Conservation (phyloP, 1,140 invertebrate species). For the Ptiloglossa arizonensis region DNA sequence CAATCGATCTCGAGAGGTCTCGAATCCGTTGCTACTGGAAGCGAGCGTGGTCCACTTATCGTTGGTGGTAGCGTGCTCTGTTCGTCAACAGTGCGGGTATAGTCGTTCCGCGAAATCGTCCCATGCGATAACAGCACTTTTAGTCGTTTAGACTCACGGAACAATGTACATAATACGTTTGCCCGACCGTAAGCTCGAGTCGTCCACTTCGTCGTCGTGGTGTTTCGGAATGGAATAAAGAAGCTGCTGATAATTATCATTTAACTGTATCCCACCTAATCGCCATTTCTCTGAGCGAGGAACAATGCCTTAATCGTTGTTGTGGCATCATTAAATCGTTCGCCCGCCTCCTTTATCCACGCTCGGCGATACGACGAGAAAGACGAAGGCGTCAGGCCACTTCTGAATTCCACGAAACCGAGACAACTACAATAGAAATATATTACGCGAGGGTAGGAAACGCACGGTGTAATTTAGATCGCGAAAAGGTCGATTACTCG, state of each 20-base stretch:
- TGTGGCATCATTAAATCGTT: constrained; percentile 1
- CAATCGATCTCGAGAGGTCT: neutral
- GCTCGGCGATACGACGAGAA: neutral
- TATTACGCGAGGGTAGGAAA: neutral
- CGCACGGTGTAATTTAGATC: no score
- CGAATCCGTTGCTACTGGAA: neutral
- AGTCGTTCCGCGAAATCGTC: neutral
- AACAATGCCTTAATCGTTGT: neutral
- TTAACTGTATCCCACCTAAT: neutral
- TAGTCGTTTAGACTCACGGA: neutral
- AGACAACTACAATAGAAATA: neutral
- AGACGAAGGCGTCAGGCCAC: neutral
- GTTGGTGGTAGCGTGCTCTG: neutral
- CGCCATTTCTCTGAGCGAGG: neutral
- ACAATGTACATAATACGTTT: neutral
- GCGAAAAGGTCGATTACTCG: no score
- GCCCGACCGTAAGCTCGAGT: no score
- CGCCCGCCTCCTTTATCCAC: neutral
- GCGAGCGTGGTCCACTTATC: neutral
- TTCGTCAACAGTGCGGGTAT: neutral
- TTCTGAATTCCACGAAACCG: neutral
- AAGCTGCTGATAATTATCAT: neutral
- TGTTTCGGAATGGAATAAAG: neutral
- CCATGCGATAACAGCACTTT: neutral
- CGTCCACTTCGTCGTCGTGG: no score